A percentile compares a stretch with the other conserved stretches of the same genome.
These are phyloP conservation scores for Xestia xanthographa DNA, from an alignment of 2,888 invertebrate species.

Conservation along the genomic window DNA sequence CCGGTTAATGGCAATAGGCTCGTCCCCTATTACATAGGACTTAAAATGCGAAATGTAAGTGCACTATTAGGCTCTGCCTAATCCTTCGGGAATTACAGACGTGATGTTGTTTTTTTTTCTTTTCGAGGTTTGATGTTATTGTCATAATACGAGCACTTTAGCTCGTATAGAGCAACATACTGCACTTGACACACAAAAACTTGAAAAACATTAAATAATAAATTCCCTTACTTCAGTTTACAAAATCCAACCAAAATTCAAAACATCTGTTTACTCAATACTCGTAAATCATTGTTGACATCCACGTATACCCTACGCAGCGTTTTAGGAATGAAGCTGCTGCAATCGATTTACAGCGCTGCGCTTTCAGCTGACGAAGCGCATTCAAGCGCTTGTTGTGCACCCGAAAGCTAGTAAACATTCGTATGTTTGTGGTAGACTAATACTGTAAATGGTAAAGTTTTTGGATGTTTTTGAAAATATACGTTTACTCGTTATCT, in stretches of 20 bases:
- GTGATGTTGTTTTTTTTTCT: no score
- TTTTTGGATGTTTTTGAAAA: constrained; percentile 15
- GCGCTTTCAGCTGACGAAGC: constrained; percentile 49
- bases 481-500: no score
- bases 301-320: constrained; percentile 32
- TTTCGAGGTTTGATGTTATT: background rate
- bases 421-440: constrained; percentile 12
- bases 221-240: background rate
- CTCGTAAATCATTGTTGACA: constrained; percentile 57
- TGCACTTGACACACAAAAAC: background rate
- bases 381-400: constrained; percentile 52
- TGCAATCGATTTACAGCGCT: constrained; percentile 56
- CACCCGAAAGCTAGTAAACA: constrained; percentile 42
- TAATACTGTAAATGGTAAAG: constrained; percentile 36
- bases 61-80: no score
- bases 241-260: constrained; percentile 44
- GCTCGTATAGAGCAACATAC: background rate
- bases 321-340: constrained; percentile 44
- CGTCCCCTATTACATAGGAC: no score
- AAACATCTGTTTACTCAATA: constrained; percentile 49
- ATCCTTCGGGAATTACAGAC: no score
- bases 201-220: background rate
- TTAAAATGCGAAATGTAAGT: no score
- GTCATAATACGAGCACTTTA: background rate
- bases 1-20: no score